Evolutionary conservation across 2,888 invertebrate genomes (phyloP).

Genomic region (Agonum fuliginosum): DNA sequence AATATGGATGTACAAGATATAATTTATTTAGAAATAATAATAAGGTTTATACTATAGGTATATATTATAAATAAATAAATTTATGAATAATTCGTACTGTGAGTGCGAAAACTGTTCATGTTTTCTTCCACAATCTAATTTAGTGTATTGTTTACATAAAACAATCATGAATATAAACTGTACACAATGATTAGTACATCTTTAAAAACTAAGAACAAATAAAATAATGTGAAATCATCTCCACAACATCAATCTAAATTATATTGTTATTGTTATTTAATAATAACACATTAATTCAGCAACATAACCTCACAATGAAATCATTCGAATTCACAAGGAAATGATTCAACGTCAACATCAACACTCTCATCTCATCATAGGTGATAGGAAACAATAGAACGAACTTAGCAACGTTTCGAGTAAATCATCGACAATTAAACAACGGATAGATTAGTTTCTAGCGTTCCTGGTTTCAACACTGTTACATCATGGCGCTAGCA

Average conservation of each 20-base stretch:
- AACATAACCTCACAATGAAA: conserved; percentile 1
- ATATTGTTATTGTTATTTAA: background rate
- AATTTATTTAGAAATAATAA: too few species aligned
- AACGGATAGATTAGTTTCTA: conserved; percentile 27
- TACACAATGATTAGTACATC: too few species aligned
- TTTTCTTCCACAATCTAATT: too few species aligned
- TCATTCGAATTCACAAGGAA: conserved; percentile 41
- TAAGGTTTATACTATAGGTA: too few species aligned
- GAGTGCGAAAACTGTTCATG: too few species aligned
- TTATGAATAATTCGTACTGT: too few species aligned
- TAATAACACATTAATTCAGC: background rate
- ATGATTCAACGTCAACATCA: conserved; percentile 5
- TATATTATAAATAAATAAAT: too few species aligned
- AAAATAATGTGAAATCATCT: conserved; percentile 9
- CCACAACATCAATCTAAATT: background rate
- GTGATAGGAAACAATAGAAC: conserved; percentile 42
- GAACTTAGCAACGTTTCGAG: conserved; percentile 9
- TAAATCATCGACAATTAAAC: conserved; percentile 46
- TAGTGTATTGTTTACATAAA: too few species aligned
- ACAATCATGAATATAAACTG: too few species aligned
- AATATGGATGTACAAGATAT: too few species aligned
- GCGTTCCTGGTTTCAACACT: conserved; percentile 46
- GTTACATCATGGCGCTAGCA: conserved; percentile 38
- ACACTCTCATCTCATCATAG: conserved; percentile 22
- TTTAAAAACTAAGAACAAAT: too few species aligned